Evolutionary conservation across 2,113 vertebrate species (phyloP), one percentile per base, ranked within the genome.

Genomic region (Caretta caretta): DNA sequence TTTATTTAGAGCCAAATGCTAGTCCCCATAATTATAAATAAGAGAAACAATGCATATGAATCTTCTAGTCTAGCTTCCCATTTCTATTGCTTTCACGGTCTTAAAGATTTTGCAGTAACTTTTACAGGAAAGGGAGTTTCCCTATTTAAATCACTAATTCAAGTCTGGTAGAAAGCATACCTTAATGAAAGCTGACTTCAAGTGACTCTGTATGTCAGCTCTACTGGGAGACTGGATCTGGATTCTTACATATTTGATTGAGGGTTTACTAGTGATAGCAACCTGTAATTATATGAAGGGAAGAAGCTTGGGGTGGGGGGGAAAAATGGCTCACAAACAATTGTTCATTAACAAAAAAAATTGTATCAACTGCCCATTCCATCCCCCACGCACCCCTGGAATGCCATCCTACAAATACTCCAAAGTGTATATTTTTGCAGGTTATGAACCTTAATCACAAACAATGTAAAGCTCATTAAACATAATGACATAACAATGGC

Each of bases 231-330:
- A 96, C 51, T 96, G 96, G 57, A 97, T 97, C 89, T 96, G 90
- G 72, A 98, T 91, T 87, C 79, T 96, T 10, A 92, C 3, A 3
- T 96, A 94, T 72, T 92, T 54, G 1, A 50, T 82, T 7, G 92
- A 96, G 53, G 90, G 93, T 6, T 89, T 97, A 91, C 97, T 98
- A 8, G 90, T 97, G 91, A 98, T 54, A 50, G 95, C 97, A 81
- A 95, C 90, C 98, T 98, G 96, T 29, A 93, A 90, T 84, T 59
- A 62, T 69, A 93, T 48, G 84, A 86, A 56, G 88, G 42, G 87
- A 16, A 72, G 69, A 93, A 46, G 17, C n/a, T 86, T 80, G 59
- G 11, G 7, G 49, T 10, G 49, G 53, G 20, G 53, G 27, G 5
- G 14, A 83, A 90, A 85, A 53, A 6, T 5, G 48, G 2, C 38